Conservation (phyloP, 2,888 invertebrate species). For the Harmothoe impar region DNA sequence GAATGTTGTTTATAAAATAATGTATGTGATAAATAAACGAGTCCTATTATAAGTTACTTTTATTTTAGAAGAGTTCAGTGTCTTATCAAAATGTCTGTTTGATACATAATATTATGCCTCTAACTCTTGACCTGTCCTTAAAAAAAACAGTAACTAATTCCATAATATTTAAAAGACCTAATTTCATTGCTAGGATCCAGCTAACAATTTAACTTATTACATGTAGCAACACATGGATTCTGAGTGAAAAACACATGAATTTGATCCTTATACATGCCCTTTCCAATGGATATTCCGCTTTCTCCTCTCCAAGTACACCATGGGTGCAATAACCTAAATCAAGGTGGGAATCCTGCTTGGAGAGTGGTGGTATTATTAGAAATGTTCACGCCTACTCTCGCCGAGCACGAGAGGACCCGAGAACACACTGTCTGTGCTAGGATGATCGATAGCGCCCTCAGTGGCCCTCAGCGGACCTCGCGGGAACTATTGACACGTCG, state of each 20-base stretch:
- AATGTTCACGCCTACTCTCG: slow-evolving; percentile 5
- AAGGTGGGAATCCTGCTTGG: neutral
- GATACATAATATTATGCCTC: neutral
- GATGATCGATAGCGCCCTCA: neutral
- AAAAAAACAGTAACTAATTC: neutral
- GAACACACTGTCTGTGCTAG: neutral
- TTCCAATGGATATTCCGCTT: neutral
- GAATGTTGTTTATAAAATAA: neutral
- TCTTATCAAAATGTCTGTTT: neutral
- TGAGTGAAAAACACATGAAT: too few relatives aligned
- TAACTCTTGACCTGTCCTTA: neutral
- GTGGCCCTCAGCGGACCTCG: neutral
- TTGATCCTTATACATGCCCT: neutral
- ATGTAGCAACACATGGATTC: too few relatives aligned
- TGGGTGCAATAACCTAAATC: neutral
- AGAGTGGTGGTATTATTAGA: neutral
- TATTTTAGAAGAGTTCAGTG: neutral
- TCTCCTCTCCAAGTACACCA: neutral
- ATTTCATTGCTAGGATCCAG: neutral
- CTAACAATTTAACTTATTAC: neutral
- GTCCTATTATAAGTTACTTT: neutral
- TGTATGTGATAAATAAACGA: neutral
- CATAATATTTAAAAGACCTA: neutral
- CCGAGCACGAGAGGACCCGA: neutral
- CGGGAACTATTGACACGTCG: slow-evolving; percentile 32